Base-by-base conservation (phyloP, 1,140 invertebrate species). In the Brachionus rotundiformis region DNA sequence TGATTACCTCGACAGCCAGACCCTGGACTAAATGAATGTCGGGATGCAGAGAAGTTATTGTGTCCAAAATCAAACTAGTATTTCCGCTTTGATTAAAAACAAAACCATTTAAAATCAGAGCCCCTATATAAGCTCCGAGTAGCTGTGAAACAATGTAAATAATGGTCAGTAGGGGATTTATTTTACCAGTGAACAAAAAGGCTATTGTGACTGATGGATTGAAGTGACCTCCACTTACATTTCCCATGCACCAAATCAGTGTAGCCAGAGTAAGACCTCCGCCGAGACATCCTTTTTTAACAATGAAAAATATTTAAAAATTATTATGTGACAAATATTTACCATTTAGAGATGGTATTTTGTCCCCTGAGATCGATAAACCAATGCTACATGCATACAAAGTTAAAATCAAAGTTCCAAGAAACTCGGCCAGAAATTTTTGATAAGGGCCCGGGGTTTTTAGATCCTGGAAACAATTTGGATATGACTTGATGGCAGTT, bases 201-300 rank as follows among this genome's bases (percentile, higher is more conserved):
- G 93, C 94, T 6, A 91, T 71, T 0, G 93, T 94, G 0, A 96
- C 93, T 0, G 94, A 94, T 1, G 94, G 94, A 86, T 95, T 95
- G 79, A 96, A 92, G 87, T 95, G 94, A 75, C 93, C 93, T 33
- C 94, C 94, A 77, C 93, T 94, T 3, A 95, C 89, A 83, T 95
- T 93, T 19, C 93, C 93, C 61, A 95, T 88, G 23, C 82, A 84
- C 86, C 86, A 87, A 0, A 88, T 86, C 25, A 86, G 83, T 7
- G 86, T 87, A 8, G 85, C 86, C 2, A 88, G 84, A 33, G 84
- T 84, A 0, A 88, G 82, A 19, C 86, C 86, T 8, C 36, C 59
- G 25, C 54, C 79, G 10, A 73, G 29, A 73, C 68, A 73, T 13
- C 68, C 68, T 73, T 44, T 54, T 54, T 39, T 2, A 39, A 6